Base-by-base conservation (phyloP, 2,113 vertebrate genomes). In the Spizaetus ornatus region DNA sequence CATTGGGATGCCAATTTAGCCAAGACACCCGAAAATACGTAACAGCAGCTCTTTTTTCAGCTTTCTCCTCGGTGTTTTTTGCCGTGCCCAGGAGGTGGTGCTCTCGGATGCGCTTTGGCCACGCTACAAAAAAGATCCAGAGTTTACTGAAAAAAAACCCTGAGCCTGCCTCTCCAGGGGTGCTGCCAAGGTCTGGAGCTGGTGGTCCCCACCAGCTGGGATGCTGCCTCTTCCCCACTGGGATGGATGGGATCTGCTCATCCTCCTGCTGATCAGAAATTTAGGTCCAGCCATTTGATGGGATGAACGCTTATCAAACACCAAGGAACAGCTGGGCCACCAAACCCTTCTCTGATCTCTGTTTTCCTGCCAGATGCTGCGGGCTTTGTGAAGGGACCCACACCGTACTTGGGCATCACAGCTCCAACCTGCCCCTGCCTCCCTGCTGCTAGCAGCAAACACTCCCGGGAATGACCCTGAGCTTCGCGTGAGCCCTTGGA, bases 41-140 rank as follows among this genome's bases (percentile, higher is more conserved):
- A 4, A 9, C 1, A 23, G 26, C 7, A 26, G 14, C 21, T 56
- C 14, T 52, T 27, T 31, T 6, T 18, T 11, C 58, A 10, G 47
- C 34, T 62, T 9, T 45, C 55, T 34, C 10, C 70, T 32, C 22
- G 7, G 6, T 9, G 52, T 1, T 76, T 26, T 47, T 29, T 13
- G 61, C 7, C 23, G 13, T 40, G 86, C 32, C 96, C 96, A 82
- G 89, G 65, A 96, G 95, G n/a, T 96, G 96, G 96, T 52, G 96
- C 96, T 95, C 93, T 94, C 16, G 34, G 73, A 52, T 79, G 81
- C 1, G 73, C 61, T 96, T 86, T 72, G 86, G 38, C 13, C 29
- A 21, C 20, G 8, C 31, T 3, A 11, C 4, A 4, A 13, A 27
- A 3, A 12, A 9, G 21, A 4, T 0, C 11, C 32, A 0, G 32